Conservation (phyloP, 2,888 invertebrate genomes). For the Brachycybe producta region DNA sequence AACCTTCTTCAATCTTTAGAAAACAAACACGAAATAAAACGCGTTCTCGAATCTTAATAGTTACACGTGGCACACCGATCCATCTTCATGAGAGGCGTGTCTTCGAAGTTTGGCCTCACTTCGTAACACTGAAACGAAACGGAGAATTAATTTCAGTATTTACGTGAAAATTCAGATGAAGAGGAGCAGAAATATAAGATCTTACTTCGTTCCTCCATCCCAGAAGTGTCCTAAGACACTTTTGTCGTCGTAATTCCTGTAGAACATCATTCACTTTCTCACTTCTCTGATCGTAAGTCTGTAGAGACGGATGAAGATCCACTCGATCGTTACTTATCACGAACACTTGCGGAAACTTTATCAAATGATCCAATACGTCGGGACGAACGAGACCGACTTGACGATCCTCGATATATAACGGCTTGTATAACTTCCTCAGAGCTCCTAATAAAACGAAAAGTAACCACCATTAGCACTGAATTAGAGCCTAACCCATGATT, state of each 20-base stretch:
- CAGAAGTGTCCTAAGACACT: slow-evolving; percentile 49
- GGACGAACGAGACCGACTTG: slow-evolving; percentile 78
- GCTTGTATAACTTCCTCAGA: slow-evolving; percentile 30
- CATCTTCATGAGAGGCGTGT: slow-evolving; percentile 55
- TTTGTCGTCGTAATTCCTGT: slow-evolving; percentile 56
- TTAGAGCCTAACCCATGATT: neutral
- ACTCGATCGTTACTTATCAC: slow-evolving; percentile 57
- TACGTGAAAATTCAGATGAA: neutral
- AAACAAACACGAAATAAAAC: neutral
- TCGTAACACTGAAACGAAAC: slow-evolving; percentile 60
- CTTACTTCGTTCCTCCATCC: slow-evolving; percentile 87
- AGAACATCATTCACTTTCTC: slow-evolving; percentile 64
- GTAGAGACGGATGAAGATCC: slow-evolving; percentile 72
- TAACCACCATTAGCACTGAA: neutral
- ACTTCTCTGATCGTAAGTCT: slow-evolving; percentile 70
- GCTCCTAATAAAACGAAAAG: neutral
- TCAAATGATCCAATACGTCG: slow-evolving; percentile 66
- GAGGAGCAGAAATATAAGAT: slow-evolving; percentile 6
- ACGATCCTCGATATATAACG: slow-evolving; percentile 74
- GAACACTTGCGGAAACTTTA: slow-evolving; percentile 69
- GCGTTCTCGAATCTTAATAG: slow-evolving; percentile 24
- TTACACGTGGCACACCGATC: slow-evolving; percentile 80
- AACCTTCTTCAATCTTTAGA: neutral
- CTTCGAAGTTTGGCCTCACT: slow-evolving; percentile 61
- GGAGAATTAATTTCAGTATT: slow-evolving; percentile 16